A percentile compares a stretch with the other conserved stretches of the same genome.
Evolutionary conservation across 2,888 invertebrate species (phyloP).

Genomic region (Lycia hirtaria): DNA sequence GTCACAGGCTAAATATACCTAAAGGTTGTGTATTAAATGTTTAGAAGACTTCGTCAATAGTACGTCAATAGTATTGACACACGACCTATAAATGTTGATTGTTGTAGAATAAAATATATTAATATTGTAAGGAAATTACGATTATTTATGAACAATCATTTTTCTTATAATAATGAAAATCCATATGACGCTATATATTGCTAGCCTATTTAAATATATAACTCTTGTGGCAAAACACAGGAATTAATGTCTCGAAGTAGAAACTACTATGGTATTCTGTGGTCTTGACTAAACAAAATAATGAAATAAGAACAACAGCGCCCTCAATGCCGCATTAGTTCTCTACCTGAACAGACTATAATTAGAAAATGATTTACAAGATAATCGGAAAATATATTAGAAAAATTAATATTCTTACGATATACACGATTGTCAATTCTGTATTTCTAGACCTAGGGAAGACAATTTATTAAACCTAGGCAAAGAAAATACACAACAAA

Average conservation of each 20-base stretch:
- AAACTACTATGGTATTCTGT: too few species aligned
- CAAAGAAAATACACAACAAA: too few species aligned
- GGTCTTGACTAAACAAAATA: too few species aligned
- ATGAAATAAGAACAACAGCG: too few species aligned
- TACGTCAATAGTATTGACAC: conserved; percentile 22
- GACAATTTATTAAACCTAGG: too few species aligned
- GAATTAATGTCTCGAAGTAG: too few species aligned
- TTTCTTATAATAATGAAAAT: not conserved
- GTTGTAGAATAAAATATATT: conserved; percentile 19
- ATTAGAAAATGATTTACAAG: not conserved
- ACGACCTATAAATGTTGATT: conserved; percentile 27
- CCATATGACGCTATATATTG: too few species aligned
- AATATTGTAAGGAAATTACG: conserved; percentile 3
- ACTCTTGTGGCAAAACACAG: too few species aligned
- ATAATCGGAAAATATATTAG: not conserved
- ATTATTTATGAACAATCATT: not conserved
- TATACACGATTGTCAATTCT: conserved; percentile 18
- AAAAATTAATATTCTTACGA: conserved; percentile 5
- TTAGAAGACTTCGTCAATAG: conserved; percentile 26
- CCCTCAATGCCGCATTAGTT: too few species aligned
- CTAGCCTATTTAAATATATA: too few species aligned
- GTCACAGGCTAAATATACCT: conserved; percentile 52
- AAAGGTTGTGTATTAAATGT: conserved; percentile 67
- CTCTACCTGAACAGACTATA: too few species aligned
- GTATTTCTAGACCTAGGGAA: not conserved